Evolutionary conservation across 2,888 invertebrate species (phyloP).

Genomic region (Pardosa pseudoannulata): DNA sequence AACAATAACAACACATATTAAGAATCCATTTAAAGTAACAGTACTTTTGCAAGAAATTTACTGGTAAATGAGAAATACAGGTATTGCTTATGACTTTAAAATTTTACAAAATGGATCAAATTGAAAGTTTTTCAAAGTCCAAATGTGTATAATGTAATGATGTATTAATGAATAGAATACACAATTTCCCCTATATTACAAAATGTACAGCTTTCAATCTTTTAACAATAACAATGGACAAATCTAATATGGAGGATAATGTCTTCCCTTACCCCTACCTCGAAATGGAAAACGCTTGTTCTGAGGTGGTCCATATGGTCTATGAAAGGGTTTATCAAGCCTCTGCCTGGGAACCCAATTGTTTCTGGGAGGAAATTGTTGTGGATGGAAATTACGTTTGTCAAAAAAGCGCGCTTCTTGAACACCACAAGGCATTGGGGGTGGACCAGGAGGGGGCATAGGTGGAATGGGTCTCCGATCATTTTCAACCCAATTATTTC

Average conservation of each 20-base stretch:
- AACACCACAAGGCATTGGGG: slow-evolving; percentile 4
- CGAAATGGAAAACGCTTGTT: slow-evolving; percentile 52
- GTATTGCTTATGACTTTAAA: background rate
- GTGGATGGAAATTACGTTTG: slow-evolving; percentile 22
- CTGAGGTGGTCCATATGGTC: slow-evolving; percentile 35
- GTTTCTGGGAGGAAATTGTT: slow-evolving; percentile 29
- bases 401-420: slow-evolving; percentile 22
- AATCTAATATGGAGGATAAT: slow-evolving; percentile 29
- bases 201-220: background rate
- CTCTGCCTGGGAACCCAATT: slow-evolving; percentile 43
- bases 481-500: slow-evolving; percentile 38
- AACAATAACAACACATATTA: background rate
- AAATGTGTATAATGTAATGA: background rate
- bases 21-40: background rate
- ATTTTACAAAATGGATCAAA: slow-evolving; percentile 1
- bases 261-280: slow-evolving; percentile 51
- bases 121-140: too few relatives aligned
- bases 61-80: background rate
- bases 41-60: too few relatives aligned
- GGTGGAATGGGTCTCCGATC: slow-evolving; percentile 8
- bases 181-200: background rate
- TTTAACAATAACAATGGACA: background rate
- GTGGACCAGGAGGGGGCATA: background rate
- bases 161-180: background rate
- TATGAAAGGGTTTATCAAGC: slow-evolving; percentile 1